phyloP scores from a whole-genome alignment of 2,113 vertebrate genomes.

The Naja naja region DNA sequence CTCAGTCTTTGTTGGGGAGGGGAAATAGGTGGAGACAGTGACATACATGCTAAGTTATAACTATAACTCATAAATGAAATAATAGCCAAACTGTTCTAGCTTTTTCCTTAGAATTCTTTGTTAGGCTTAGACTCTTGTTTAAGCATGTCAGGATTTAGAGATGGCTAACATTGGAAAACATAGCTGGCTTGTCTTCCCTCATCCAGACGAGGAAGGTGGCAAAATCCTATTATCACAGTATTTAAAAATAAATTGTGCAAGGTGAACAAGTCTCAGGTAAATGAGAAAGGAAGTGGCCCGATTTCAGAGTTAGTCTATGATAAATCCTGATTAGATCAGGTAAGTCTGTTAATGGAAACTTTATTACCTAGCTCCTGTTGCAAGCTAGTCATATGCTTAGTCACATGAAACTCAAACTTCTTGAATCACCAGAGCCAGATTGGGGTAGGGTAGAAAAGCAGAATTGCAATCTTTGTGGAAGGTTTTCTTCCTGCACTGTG shows the following conservation, averaged over 20 bases:
- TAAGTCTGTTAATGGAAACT: not conserved
- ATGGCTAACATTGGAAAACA: not conserved
- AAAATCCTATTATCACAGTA: not conserved
- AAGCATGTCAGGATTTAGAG: not conserved
- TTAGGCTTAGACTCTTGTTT: not conserved
- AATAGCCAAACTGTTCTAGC: not conserved
- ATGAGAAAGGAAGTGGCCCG: conserved; percentile 1
- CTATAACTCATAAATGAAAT: not conserved
- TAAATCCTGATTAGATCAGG: conserved; percentile 20
- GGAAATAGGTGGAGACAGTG: not conserved
- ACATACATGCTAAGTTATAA: not conserved
- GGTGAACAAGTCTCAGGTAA: not conserved
- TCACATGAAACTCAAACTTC: conserved; percentile 26
- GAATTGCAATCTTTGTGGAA: not conserved
- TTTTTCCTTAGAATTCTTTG: not conserved
- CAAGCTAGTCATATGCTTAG: conserved; percentile 25
- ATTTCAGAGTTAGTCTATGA: conserved; percentile 13
- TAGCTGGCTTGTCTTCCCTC: not conserved
- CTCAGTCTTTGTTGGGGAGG: not conserved
- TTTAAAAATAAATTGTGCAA: not conserved
- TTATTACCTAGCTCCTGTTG: not conserved
- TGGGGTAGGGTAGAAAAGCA: not conserved
- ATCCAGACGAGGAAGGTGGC: not conserved
- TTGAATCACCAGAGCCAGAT: not conserved
- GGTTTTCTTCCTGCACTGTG: not conserved